Percentiles rank a stretch among this genome's conserved stretches.
phyloP scores from a whole-genome alignment of 2,797 vertebrate species.

The Nyctibius grandis region DNA sequence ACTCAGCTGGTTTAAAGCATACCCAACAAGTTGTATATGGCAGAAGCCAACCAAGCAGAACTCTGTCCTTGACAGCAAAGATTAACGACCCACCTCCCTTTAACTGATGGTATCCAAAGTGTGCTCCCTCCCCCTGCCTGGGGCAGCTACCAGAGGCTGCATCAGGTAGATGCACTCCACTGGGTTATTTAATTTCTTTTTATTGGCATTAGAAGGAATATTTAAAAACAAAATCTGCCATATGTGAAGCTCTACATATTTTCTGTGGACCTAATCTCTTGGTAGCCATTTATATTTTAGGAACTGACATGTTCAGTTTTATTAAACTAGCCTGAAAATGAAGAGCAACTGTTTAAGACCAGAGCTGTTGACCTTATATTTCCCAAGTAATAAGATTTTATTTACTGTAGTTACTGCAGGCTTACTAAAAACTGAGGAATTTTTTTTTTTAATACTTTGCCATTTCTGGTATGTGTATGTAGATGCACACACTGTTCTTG shows the following conservation, averaged over 20 bases:
- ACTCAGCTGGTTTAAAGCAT: background rate
- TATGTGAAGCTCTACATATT: slow-evolving; percentile 3
- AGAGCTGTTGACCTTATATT: slow-evolving; percentile 28
- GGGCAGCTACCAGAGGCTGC: slow-evolving; percentile 35
- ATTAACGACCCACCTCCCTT: slow-evolving; percentile 52
- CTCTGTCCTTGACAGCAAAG: slow-evolving; percentile 49
- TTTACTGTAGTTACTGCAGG: background rate
- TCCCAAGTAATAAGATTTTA: slow-evolving; percentile 19
- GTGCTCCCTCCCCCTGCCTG: slow-evolving; percentile 26
- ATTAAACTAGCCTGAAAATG: slow-evolving; percentile 57
- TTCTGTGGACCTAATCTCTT: slow-evolving; percentile 31
- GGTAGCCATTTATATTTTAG: slow-evolving; percentile 51
- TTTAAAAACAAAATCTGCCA: slow-evolving; percentile 2
- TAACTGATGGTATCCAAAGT: slow-evolving; percentile 41
- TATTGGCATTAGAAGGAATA: background rate
- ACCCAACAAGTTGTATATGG: background rate
- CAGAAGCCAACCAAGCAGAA: slow-evolving; percentile 33
- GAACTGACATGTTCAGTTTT: slow-evolving; percentile 54
- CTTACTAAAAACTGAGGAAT: background rate
- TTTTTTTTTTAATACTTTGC: background rate
- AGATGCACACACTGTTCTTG: background rate
- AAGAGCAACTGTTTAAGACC: slow-evolving; percentile 40
- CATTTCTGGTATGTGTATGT: background rate
- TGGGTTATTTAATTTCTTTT: slow-evolving; percentile 12
- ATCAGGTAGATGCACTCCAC: slow-evolving; percentile 37